Evolutionary conservation across 2,888 invertebrate species (phyloP).

Genomic region (Priocnemis perturbator): DNA sequence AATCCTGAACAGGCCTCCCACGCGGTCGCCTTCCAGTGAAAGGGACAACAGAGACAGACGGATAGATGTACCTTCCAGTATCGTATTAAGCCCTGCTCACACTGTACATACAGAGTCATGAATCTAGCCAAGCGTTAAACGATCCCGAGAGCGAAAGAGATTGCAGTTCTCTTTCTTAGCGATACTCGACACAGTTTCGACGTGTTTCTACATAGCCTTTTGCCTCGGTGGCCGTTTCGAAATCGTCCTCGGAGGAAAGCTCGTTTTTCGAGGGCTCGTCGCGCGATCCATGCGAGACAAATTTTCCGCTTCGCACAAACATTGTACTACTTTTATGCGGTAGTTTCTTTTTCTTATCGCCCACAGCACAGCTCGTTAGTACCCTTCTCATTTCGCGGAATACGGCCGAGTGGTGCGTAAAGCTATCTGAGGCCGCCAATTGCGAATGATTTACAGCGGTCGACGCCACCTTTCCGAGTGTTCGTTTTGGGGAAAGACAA

Average conservation of each 20-base stretch:
- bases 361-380: no score
- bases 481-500: no score
- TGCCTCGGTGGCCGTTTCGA: neutral
- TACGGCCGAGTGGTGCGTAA: neutral
- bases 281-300: neutral
- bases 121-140: slow-evolving; percentile 7
- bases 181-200: no score
- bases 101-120: slow-evolving; percentile 15
- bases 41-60: slow-evolving; percentile 62
- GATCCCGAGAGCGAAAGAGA: slow-evolving; percentile 23
- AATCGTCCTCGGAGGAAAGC: no score
- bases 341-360: no score
- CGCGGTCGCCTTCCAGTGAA: slow-evolving; percentile 64
- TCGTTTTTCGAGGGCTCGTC: no score
- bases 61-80: slow-evolving; percentile 55
- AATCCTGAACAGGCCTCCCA: slow-evolving; percentile 63
- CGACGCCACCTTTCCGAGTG: no score
- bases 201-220: no score
- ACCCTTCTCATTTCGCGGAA: neutral
- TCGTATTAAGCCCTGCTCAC: slow-evolving; percentile 48
- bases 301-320: neutral
- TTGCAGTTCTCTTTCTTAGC: slow-evolving; percentile 2
- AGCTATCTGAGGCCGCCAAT: neutral
- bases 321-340: no score
- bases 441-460: neutral